Conservation (phyloP, 1,140 invertebrate genomes). For the Caenorhabditis elegans region WBcel235 BX284603.4:4245501-4246000, state of each 20-base stretch:
- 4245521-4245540: too few species aligned
- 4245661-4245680: constrained; percentile 24
- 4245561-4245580: too few species aligned
- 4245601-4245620: too few species aligned
- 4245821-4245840: constrained; percentile 38
- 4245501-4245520: too few species aligned
- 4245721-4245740: constrained; percentile 41
- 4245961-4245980: constrained; percentile 40
- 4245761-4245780: constrained; percentile 24
- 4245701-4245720: constrained; percentile 21
- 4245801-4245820: constrained; percentile 24
- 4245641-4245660: too few species aligned
- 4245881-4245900: constrained; percentile 43
- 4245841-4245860: constrained; percentile 43
- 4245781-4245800: neutral
- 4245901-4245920: constrained; percentile 40
- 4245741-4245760: constrained; percentile 41
- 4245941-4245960: constrained; percentile 36
- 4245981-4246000: too few species aligned
- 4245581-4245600: too few species aligned
- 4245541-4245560: too few species aligned
- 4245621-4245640: too few species aligned
- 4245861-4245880: constrained; percentile 46
- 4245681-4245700: constrained; percentile 18
- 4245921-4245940: constrained; percentile 41